Evolutionary conservation across 2,888 invertebrate species (phyloP).

Genomic region (Choristoneura rosaceana): DNA sequence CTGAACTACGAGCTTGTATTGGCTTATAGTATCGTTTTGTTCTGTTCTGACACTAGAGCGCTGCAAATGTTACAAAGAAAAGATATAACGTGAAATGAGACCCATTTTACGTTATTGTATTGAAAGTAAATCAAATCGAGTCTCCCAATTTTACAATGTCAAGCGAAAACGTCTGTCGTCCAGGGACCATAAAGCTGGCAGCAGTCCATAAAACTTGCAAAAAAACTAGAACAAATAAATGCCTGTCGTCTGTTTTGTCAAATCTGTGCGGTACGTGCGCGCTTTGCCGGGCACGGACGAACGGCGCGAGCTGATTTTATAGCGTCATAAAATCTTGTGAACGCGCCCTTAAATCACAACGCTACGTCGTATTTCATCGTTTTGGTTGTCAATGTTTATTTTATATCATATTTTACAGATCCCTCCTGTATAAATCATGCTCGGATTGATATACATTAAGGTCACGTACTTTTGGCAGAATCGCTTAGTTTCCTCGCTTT

Average conservation of each 20-base stretch:
- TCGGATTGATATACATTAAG: slow-evolving; percentile 84
- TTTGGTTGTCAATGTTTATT: slow-evolving; percentile 85
- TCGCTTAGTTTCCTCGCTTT: slow-evolving; percentile 72
- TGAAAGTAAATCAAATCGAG: slow-evolving; percentile 59
- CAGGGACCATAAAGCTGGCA: slow-evolving; percentile 80
- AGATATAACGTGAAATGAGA: slow-evolving; percentile 27
- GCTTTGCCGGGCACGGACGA: slow-evolving; percentile 53
- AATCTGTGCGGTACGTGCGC: slow-evolving; percentile 82
- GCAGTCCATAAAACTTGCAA: slow-evolving; percentile 81
- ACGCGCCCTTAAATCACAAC: slow-evolving; percentile 84
- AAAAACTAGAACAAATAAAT: slow-evolving; percentile 83
- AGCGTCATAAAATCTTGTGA: slow-evolving; percentile 84
- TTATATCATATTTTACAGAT: slow-evolving; percentile 86
- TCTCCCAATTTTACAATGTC: slow-evolving; percentile 71
- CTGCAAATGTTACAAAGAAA: slow-evolving; percentile 14
- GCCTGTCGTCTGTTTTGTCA: slow-evolving; percentile 83
- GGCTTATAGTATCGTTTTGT: neutral
- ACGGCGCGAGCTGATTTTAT: slow-evolving; percentile 81
- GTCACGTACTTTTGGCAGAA: slow-evolving; percentile 82
- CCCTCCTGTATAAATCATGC: slow-evolving; percentile 81
- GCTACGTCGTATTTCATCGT: slow-evolving; percentile 84
- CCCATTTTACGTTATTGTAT: slow-evolving; percentile 42
- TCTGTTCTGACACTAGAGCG: neutral
- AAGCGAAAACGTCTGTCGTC: slow-evolving; percentile 67
- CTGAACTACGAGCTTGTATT: slow-evolving; percentile 1